Conservation (phyloP, 2,797 vertebrate species). For the Myotis planiceps region DNA sequence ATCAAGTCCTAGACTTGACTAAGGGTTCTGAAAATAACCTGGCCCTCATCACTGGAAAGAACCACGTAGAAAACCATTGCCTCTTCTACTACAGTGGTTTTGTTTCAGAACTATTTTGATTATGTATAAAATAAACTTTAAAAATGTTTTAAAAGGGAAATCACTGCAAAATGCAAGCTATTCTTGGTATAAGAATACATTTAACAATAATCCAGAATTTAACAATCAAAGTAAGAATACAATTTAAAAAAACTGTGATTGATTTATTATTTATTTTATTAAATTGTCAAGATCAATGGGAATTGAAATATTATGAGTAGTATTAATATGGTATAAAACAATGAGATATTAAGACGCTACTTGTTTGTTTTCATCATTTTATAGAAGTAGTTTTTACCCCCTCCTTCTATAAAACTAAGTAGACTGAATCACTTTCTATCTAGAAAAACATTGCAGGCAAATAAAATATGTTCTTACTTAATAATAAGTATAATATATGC, state of each 20-base stretch:
- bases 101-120: not conserved
- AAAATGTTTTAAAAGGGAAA: not conserved
- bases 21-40: not conserved
- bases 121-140: not conserved
- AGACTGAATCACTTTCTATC: not conserved
- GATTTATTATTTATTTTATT: constrained; percentile 10
- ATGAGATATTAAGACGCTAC: not conserved
- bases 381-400: not conserved
- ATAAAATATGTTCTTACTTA: constrained; percentile 14
- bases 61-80: not conserved
- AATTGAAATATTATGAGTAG: not conserved
- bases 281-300: not conserved
- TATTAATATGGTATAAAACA: not conserved
- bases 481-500: not conserved
- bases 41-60: not conserved
- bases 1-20: not conserved
- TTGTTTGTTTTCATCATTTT: not conserved
- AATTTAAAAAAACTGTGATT: not conserved
- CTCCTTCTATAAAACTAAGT: not conserved
- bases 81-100: not conserved
- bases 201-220: not conserved
- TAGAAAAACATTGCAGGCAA: not conserved
- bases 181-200: not conserved
- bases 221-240: not conserved
- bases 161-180: not conserved